Percentiles rank a stretch among this genome's conserved stretches.
Evolutionary conservation across 2,797 vertebrate genomes (phyloP).

Genomic region (Thaleichthys pacificus): DNA sequence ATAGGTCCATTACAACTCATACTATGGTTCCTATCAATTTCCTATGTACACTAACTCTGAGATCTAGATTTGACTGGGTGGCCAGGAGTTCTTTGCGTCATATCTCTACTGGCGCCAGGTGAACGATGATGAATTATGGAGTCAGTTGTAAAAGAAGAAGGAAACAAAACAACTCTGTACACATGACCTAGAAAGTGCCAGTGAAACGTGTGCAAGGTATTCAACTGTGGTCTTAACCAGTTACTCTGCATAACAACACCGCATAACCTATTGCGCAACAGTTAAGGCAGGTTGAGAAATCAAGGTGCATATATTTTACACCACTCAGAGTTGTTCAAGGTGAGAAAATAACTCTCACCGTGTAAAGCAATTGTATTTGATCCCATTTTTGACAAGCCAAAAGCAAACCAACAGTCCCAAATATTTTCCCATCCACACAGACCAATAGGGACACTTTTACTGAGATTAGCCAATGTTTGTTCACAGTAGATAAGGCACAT

Average conservation of each 20-base stretch:
- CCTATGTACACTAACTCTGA: too few relatives aligned
- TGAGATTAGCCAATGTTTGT: neutral
- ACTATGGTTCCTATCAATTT: too few relatives aligned
- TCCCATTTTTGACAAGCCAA: neutral
- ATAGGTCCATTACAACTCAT: too few relatives aligned
- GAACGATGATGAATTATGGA: constrained; percentile 22
- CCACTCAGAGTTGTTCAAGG: too few relatives aligned
- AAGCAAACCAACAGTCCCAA: neutral
- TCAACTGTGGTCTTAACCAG: constrained; percentile 47
- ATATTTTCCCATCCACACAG: neutral
- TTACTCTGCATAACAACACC: constrained; percentile 44
- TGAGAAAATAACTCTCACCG: too few relatives aligned
- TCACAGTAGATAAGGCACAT: neutral
- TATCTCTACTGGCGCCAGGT: constrained; percentile 2
- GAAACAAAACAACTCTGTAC: constrained; percentile 16
- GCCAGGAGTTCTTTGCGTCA: neutral
- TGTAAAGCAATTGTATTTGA: neutral
- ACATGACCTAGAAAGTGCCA: constrained; percentile 36
- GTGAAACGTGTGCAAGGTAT: constrained; percentile 49
- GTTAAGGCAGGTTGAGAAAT: constrained; percentile 1
- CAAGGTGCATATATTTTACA: too few relatives aligned
- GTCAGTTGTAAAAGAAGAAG: neutral
- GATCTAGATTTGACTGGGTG: too few relatives aligned
- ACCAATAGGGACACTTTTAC: neutral
- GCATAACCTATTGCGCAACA: constrained; percentile 28